phyloP scores from a whole-genome alignment of 2,113 vertebrate genomes.

The Toxotes chatareus region DNA sequence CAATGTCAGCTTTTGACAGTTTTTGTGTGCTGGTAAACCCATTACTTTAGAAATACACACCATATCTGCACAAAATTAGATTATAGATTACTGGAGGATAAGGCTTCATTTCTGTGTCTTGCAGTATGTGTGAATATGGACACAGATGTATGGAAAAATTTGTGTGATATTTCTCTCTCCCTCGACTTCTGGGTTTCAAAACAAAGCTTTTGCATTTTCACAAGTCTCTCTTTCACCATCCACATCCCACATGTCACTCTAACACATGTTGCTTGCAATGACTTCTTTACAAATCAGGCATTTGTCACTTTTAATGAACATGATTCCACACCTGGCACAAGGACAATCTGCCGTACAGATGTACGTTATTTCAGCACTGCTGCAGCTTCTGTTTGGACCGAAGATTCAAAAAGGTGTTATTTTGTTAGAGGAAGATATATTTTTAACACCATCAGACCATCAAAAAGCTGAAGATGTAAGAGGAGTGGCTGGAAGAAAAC shows the following conservation, averaged over 20 bases:
- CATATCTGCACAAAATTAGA: too few species aligned
- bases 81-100: too few species aligned
- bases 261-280: constrained; percentile 74
- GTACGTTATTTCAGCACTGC: constrained; percentile 57
- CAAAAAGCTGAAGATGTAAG: constrained; percentile 73
- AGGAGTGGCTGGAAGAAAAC: constrained; percentile 60
- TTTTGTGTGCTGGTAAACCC: too few species aligned
- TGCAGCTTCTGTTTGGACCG: constrained; percentile 61
- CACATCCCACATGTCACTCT: constrained; percentile 67
- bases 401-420: constrained; percentile 77
- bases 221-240: constrained; percentile 60
- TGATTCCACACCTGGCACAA: constrained; percentile 76
- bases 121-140: neutral
- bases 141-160: constrained; percentile 43
- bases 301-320: constrained; percentile 85
- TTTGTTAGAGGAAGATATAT: constrained; percentile 74
- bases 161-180: constrained; percentile 22
- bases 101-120: too few species aligned
- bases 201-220: constrained; percentile 64
- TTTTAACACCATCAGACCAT: constrained; percentile 74
- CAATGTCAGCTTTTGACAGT: too few species aligned
- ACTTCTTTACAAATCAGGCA: constrained; percentile 76
- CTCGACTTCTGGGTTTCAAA: constrained; percentile 56
- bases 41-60: too few species aligned
- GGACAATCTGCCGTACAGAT: constrained; percentile 79